phyloP scores from a whole-genome alignment of 2,888 invertebrate species.

The Rhagium mordax region DNA sequence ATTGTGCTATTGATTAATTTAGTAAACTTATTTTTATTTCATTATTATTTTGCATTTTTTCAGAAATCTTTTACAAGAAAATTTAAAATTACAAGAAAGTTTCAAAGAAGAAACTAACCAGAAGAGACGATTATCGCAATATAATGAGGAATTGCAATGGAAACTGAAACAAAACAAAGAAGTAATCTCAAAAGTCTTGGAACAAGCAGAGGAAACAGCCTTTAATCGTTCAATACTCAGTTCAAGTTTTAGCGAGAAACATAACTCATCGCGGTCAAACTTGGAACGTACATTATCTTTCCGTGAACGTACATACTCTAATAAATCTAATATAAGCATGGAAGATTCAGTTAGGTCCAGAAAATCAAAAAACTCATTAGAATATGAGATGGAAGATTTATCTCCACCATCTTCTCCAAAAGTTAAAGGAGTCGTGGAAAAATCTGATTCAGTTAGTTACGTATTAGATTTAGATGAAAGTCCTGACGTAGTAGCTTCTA shows the following conservation, averaged over 20 bases:
- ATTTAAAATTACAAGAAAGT: constrained; percentile 81
- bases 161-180: constrained; percentile 88
- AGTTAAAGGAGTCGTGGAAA: constrained; percentile 88
- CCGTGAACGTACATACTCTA: constrained; percentile 60
- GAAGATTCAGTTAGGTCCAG: constrained; percentile 53
- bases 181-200: constrained; percentile 72
- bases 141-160: constrained; percentile 92
- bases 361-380: constrained; percentile 59
- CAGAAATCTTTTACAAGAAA: constrained; percentile 79
- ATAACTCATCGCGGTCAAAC: constrained; percentile 55
- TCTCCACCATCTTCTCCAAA: constrained; percentile 81
- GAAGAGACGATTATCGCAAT: constrained; percentile 83
- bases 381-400: constrained; percentile 65
- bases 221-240: constrained; percentile 60
- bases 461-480: constrained; percentile 85
- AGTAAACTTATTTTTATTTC: too few species aligned
- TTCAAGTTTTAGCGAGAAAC: constrained; percentile 63
- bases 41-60: constrained; percentile 35
- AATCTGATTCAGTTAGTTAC: constrained; percentile 90
- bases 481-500: constrained; percentile 80
- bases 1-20: too few species aligned
- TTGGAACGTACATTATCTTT: constrained; percentile 64
- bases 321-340: constrained; percentile 50
- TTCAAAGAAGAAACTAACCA: constrained; percentile 85
- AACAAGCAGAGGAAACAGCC: constrained; percentile 60